Evolutionary conservation across 2,113 vertebrate genomes (phyloP).

Genomic region (Dromas ardeola): DNA sequence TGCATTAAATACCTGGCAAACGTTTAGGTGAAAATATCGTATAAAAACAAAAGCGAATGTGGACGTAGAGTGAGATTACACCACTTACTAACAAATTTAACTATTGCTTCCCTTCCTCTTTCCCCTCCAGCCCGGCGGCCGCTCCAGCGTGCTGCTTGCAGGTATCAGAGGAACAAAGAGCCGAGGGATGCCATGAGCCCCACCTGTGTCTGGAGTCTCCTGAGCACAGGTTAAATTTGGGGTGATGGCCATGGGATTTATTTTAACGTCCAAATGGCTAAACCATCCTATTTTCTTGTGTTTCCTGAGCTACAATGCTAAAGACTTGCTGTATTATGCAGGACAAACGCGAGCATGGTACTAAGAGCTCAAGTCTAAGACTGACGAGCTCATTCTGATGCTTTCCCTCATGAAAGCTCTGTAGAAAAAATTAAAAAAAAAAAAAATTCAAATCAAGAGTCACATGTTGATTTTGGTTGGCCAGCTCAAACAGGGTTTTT

Average conservation of each 20-base stretch:
- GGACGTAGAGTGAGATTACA: not conserved
- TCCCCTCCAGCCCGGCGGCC: not conserved
- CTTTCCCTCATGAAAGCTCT: not conserved
- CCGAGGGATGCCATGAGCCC: not conserved
- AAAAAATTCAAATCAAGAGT: not conserved
- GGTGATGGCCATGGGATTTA: not conserved
- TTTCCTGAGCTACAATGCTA: not conserved
- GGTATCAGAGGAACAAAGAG: not conserved
- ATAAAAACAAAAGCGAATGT: not conserved
- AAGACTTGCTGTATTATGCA: not conserved
- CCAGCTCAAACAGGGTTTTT: not conserved
- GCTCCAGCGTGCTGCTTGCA: not conserved
- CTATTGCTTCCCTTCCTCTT: not conserved
- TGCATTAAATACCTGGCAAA: not conserved
- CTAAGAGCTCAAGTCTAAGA: not conserved
- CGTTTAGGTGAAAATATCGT: not conserved
- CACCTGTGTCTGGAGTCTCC: not conserved
- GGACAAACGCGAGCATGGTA: not conserved
- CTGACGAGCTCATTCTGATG: not conserved
- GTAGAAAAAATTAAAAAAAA: not conserved
- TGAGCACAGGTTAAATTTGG: not conserved
- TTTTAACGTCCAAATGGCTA: not conserved
- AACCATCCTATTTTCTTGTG: not conserved
- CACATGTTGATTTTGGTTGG: not conserved
- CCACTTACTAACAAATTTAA: not conserved